Evolutionary conservation across 2,113 vertebrate species (phyloP).

Genomic region (Saccopteryx bilineata): DNA sequence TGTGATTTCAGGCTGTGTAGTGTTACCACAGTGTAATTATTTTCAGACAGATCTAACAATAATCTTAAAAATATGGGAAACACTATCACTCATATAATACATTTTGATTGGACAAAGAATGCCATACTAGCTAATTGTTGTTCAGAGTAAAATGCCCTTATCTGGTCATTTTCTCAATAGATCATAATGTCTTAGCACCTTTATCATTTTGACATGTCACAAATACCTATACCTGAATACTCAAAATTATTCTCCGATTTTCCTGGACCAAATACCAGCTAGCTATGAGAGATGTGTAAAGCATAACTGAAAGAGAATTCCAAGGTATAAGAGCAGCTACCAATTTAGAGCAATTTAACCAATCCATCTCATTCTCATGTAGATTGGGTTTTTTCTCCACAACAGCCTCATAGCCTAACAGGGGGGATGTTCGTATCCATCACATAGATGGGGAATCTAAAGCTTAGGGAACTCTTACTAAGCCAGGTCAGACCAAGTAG

Average conservation of each 20-base stretch:
- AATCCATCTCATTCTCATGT: background rate
- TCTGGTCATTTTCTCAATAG: background rate
- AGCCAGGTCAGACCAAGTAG: background rate
- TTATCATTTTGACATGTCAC: background rate
- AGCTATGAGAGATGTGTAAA: background rate
- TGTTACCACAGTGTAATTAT: background rate
- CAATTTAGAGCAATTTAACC: background rate
- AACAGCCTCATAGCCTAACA: background rate
- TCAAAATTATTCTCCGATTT: background rate
- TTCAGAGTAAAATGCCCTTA: background rate
- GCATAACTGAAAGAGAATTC: background rate
- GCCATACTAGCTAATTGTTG: background rate
- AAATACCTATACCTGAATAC: background rate
- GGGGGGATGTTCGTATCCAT: background rate
- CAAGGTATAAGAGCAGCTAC: background rate
- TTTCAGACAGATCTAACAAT: background rate
- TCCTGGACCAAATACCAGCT: background rate
- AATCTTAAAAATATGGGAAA: slow-evolving; percentile 39
- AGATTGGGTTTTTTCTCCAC: background rate
- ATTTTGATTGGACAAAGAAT: background rate
- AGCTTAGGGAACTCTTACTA: background rate
- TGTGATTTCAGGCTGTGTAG: background rate
- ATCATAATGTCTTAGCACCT: background rate
- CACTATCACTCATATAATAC: background rate
- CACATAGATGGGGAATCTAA: background rate